Conservation (phyloP, 2,797 vertebrate species). For the Urocyon cinereoargenteus region DNA sequence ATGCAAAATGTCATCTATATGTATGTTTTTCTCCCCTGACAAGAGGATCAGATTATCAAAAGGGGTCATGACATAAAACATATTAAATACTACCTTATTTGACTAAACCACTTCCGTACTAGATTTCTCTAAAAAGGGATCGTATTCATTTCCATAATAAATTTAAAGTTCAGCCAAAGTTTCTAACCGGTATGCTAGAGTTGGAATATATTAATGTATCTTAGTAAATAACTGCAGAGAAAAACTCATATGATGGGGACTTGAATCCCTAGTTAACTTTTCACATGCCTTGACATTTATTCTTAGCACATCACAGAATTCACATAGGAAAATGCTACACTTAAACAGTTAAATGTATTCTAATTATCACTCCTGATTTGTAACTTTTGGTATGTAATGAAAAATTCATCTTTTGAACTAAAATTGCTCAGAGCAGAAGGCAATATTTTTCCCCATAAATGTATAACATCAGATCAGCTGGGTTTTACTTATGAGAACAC, state of each 20-base stretch:
- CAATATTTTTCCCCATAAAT: not conserved
- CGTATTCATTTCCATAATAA: conserved; percentile 59
- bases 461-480: conserved; percentile 21
- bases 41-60: conserved; percentile 60
- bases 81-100: conserved; percentile 53
- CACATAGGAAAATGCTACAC: conserved; percentile 14
- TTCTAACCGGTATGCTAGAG: conserved; percentile 19
- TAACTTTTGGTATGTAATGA: conserved; percentile 7
- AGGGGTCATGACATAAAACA: conserved; percentile 27
- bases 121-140: conserved; percentile 35
- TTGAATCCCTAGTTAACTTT: conserved; percentile 42
- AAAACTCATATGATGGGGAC: not conserved
- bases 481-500: not conserved
- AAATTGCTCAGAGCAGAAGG: conserved; percentile 7
- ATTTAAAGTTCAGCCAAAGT: conserved; percentile 50
- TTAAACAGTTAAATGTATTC: not conserved
- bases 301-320: conserved; percentile 11
- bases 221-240: conserved; percentile 58
- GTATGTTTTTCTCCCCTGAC: not conserved
- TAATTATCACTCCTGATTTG: not conserved
- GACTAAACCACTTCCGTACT: not conserved
- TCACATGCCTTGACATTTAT: conserved; percentile 14
- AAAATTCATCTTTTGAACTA: conserved; percentile 33
- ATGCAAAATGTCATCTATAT: conserved; percentile 26
- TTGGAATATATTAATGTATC: conserved; percentile 54